Percentiles rank a stretch among this genome's conserved stretches.
phyloP scores from a whole-genome alignment of 2,888 invertebrate species.

The Serripes groenlandicus region DNA sequence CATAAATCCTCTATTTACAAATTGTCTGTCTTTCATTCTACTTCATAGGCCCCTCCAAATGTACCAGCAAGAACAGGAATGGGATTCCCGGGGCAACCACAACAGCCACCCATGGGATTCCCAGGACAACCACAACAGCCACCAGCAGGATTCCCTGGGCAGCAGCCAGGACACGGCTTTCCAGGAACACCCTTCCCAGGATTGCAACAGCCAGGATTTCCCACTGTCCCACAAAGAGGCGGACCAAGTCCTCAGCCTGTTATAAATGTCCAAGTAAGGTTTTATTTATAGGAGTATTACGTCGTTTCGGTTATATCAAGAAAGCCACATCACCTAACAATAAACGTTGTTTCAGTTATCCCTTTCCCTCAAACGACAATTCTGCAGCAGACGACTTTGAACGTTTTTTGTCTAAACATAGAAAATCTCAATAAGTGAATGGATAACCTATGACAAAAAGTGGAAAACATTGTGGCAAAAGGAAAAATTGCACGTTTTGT shows the following conservation, averaged over 20 bases:
- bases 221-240: not conserved
- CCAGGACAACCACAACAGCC: slow-evolving; percentile 22
- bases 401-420: no score
- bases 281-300: no score
- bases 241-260: slow-evolving; percentile 11
- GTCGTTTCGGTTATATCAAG: no score
- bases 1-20: not conserved
- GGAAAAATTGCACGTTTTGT: not conserved
- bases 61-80: slow-evolving; percentile 54
- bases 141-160: slow-evolving; percentile 19
- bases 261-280: slow-evolving; percentile 13
- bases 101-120: slow-evolving; percentile 51
- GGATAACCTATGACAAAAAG: no score
- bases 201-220: slow-evolving; percentile 31
- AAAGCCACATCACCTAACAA: no score
- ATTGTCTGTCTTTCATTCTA: not conserved
- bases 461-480: not conserved
- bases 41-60: slow-evolving; percentile 15
- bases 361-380: no score
- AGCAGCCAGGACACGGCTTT: slow-evolving; percentile 20
- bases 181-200: slow-evolving; percentile 61
- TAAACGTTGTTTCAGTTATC: no score
- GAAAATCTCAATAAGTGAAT: no score
- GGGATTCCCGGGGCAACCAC: slow-evolving; percentile 50
- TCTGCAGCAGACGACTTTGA: no score